A percentile compares a stretch with the other conserved stretches of the same genome.
Evolutionary conservation across 2,888 invertebrate genomes (phyloP).

Genomic region (Platycheirus rosarum): DNA sequence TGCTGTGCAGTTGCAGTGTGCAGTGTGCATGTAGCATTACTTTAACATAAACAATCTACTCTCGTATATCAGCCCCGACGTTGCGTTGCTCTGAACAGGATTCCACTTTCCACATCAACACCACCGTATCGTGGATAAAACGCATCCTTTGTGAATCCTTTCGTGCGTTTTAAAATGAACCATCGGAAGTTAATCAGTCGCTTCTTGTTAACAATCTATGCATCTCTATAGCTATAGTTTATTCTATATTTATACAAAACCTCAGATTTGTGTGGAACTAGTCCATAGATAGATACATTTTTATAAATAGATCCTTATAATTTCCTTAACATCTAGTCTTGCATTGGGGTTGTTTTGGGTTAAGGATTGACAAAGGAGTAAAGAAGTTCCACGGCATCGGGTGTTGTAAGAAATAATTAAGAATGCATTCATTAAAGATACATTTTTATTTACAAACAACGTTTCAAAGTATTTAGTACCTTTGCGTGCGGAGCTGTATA

Average conservation of each 20-base stretch:
- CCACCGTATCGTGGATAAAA: background rate
- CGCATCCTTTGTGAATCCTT: slow-evolving; percentile 13
- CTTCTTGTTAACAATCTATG: background rate
- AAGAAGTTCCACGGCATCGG: slow-evolving; percentile 1
- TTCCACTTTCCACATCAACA: background rate
- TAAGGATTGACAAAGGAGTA: background rate
- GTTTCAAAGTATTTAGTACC: background rate
- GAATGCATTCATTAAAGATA: slow-evolving; percentile 26
- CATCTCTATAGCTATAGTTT: background rate
- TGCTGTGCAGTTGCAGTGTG: too few relatives aligned
- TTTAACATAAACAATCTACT: slow-evolving; percentile 29
- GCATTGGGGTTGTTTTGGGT: background rate
- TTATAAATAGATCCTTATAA: slow-evolving; percentile 29
- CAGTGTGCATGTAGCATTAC: slow-evolving; percentile 36
- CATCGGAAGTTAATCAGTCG: slow-evolving; percentile 45
- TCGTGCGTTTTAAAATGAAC: slow-evolving; percentile 17
- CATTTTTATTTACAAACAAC: slow-evolving; percentile 37
- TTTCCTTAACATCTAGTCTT: slow-evolving; percentile 7
- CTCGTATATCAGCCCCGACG: background rate
- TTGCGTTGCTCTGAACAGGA: background rate
- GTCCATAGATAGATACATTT: too few relatives aligned
- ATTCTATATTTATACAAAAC: background rate
- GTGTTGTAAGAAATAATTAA: slow-evolving; percentile 18
- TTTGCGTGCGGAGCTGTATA: slow-evolving; percentile 9
- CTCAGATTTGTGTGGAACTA: too few relatives aligned